Evolutionary conservation across 2,113 vertebrate species (phyloP).

Genomic region (Vombatus ursinus): DNA sequence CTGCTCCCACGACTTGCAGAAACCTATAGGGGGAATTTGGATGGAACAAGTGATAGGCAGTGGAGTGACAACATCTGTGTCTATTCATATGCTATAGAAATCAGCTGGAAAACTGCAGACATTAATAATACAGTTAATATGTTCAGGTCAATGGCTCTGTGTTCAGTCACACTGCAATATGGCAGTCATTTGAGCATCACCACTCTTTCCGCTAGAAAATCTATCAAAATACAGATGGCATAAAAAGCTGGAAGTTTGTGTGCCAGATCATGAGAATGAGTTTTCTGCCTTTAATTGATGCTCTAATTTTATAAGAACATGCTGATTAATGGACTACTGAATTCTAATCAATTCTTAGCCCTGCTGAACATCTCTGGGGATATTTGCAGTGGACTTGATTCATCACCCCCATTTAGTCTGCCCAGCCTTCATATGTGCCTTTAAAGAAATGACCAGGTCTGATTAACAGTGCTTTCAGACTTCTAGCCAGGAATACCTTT

Average conservation of each 20-base stretch:
- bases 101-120: constrained; percentile 2
- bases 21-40: neutral
- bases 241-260: constrained; percentile 32
- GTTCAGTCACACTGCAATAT: constrained; percentile 3
- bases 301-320: constrained; percentile 1
- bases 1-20: neutral
- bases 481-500: neutral
- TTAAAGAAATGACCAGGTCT: neutral
- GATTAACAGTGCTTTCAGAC: neutral
- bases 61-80: neutral
- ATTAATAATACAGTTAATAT: neutral
- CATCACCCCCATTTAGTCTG: neutral
- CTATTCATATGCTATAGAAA: constrained; percentile 14
- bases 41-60: neutral
- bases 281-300: constrained; percentile 12
- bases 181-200: neutral
- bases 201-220: constrained; percentile 16
- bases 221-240: constrained; percentile 40
- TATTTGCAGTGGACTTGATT: constrained; percentile 6
- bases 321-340: neutral
- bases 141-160: neutral
- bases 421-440: neutral
- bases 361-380: neutral
- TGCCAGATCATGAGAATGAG: neutral
- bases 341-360: constrained; percentile 28